These are phyloP conservation scores for Netelia fuscicornis DNA, from an alignment of 2,888 invertebrate species.

Conservation along the genomic window DNA sequence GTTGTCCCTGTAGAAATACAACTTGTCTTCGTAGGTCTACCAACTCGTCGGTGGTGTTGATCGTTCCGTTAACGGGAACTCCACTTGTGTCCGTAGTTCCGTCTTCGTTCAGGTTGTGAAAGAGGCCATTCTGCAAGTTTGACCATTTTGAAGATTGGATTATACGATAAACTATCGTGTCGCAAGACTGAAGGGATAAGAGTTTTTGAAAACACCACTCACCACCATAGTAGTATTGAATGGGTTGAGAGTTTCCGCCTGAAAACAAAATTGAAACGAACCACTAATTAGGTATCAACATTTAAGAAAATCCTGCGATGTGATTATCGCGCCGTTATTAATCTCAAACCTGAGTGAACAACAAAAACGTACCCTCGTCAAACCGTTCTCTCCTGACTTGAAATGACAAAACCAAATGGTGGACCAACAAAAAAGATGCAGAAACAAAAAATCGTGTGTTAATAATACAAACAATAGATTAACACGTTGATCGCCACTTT, in stretches of 20 bases:
- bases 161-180: constrained; percentile 5
- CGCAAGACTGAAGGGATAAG: not conserved
- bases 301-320: not conserved
- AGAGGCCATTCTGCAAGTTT: constrained; percentile 88
- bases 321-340: constrained; percentile 37
- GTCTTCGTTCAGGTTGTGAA: constrained; percentile 86
- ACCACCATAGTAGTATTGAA: constrained; percentile 88
- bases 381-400: constrained; percentile 85
- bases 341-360: constrained; percentile 75
- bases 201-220: constrained; percentile 63
- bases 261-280: constrained; percentile 77
- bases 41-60: constrained; percentile 86
- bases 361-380: constrained; percentile 84
- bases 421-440: constrained; percentile 79
- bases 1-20: constrained; percentile 93
- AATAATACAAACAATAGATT: constrained; percentile 72
- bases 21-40: constrained; percentile 93
- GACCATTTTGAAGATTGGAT: constrained; percentile 14
- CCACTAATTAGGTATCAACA: constrained; percentile 8
- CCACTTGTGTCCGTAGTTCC: constrained; percentile 86
- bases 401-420: constrained; percentile 79
- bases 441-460: constrained; percentile 76
- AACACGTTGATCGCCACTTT: constrained; percentile 43
- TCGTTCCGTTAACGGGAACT: constrained; percentile 78
- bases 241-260: constrained; percentile 96